Evolutionary conservation across 1,140 invertebrate genomes (phyloP).

Genomic region (Adoxophyes honmai): DNA sequence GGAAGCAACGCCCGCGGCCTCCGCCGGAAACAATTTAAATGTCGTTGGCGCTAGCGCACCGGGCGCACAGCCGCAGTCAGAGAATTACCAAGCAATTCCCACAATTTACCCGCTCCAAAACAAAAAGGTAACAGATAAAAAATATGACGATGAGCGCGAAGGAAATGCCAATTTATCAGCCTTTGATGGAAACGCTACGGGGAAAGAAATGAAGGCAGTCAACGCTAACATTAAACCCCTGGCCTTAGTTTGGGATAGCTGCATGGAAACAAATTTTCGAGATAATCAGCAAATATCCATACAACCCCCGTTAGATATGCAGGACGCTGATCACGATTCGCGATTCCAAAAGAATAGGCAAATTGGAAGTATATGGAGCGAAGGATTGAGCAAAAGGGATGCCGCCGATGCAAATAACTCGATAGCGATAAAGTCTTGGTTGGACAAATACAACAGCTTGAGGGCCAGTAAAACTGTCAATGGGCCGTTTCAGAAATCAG

Average conservation of each 20-base stretch:
- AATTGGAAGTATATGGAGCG: slow-evolving; percentile 33
- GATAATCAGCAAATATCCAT: slow-evolving; percentile 29
- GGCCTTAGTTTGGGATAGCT: slow-evolving; percentile 58
- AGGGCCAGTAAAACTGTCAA: slow-evolving; percentile 38
- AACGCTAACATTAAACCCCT: slow-evolving; percentile 25
- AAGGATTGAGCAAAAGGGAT: slow-evolving; percentile 38
- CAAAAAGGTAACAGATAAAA: slow-evolving; percentile 43
- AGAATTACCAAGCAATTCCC: slow-evolving; percentile 64
- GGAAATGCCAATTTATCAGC: slow-evolving; percentile 41
- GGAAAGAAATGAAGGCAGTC: slow-evolving; percentile 24
- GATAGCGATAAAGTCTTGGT: slow-evolving; percentile 40
- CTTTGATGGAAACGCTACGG: slow-evolving; percentile 27
- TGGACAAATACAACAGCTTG: slow-evolving; percentile 54
- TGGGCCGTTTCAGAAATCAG: slow-evolving; percentile 29
- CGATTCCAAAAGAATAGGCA: slow-evolving; percentile 26
- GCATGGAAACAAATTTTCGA: slow-evolving; percentile 46
- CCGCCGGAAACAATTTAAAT: slow-evolving; percentile 66
- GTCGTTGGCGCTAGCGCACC: slow-evolving; percentile 35
- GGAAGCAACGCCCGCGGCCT: slow-evolving; percentile 51
- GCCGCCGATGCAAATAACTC: slow-evolving; percentile 35
- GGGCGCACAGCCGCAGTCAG: slow-evolving; percentile 33
- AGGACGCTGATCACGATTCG: slow-evolving; percentile 34
- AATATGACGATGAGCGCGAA: slow-evolving; percentile 34
- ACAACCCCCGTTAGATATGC: slow-evolving; percentile 31
- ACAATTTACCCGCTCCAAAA: slow-evolving; percentile 50